Conservation (phyloP, 2,797 vertebrate species). For the Cossypha niveicapilla region DNA sequence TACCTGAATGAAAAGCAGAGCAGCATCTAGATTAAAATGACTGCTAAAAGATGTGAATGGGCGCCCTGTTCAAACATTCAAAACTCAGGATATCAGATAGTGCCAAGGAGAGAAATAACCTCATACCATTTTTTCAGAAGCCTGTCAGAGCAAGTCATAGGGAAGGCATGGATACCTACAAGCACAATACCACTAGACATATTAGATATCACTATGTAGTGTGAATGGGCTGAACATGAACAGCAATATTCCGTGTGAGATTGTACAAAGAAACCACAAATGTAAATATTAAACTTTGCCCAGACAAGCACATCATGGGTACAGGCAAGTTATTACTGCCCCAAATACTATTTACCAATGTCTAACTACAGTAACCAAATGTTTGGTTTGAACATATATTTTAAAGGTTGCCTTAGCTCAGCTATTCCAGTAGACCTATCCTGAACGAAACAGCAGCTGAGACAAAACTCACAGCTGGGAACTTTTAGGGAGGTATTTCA, state of each 20-base stretch:
- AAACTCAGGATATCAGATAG: background rate
- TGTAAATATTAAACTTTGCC: conserved; percentile 44
- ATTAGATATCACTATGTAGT: background rate
- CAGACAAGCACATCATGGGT: conserved; percentile 5
- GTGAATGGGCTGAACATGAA: background rate
- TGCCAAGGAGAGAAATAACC: background rate
- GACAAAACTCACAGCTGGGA: background rate
- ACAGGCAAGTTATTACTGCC: conserved; percentile 33
- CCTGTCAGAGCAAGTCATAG: background rate
- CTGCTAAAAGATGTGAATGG: background rate
- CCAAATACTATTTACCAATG: conserved; percentile 16
- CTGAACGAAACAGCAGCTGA: background rate
- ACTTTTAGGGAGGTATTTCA: background rate
- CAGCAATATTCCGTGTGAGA: background rate
- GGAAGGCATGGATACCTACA: background rate
- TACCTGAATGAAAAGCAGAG: background rate
- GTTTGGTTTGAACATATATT: conserved; percentile 37
- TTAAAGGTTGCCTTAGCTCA: conserved; percentile 36
- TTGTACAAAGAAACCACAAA: conserved; percentile 23
- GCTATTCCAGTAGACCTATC: background rate
- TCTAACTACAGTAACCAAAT: conserved; percentile 38
- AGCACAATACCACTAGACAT: background rate
- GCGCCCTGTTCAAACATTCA: background rate
- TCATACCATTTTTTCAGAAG: background rate
- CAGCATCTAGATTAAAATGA: background rate